Conservation (phyloP, 2,888 invertebrate genomes). For the Tenthredo livida region DNA sequence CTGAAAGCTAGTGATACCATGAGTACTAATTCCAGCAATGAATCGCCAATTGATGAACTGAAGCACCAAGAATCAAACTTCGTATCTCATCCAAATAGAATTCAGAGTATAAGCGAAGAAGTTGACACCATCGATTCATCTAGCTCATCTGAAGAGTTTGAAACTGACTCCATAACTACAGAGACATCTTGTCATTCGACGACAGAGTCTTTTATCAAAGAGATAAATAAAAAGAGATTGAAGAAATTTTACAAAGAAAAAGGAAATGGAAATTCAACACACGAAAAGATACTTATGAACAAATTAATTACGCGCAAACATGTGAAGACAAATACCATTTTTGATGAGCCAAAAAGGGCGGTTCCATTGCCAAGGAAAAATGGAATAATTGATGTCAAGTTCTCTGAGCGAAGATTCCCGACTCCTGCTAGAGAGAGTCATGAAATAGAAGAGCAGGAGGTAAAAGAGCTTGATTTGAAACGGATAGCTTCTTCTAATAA, state of each 20-base stretch:
- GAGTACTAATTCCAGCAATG: background rate
- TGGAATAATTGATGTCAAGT: slow-evolving; percentile 83
- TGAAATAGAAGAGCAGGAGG: slow-evolving; percentile 86
- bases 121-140: slow-evolving; percentile 52
- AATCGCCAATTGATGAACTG: background rate
- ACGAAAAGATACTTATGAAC: slow-evolving; percentile 58
- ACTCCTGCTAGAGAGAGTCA: slow-evolving; percentile 90
- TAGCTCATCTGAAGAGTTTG: slow-evolving; percentile 61
- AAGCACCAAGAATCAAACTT: background rate
- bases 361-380: slow-evolving; percentile 82
- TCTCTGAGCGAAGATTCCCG: slow-evolving; percentile 88
- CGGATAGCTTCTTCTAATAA: background rate
- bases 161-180: slow-evolving; percentile 55
- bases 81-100: background rate
- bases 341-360: slow-evolving; percentile 74
- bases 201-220: slow-evolving; percentile 9
- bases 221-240: slow-evolving; percentile 55
- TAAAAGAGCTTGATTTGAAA: slow-evolving; percentile 61
- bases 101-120: background rate
- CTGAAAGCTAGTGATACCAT: slow-evolving; percentile 70
- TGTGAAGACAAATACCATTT: slow-evolving; percentile 71
- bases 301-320: slow-evolving; percentile 66
- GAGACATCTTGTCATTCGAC: slow-evolving; percentile 5
- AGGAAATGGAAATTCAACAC: slow-evolving; percentile 53
- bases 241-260: slow-evolving; percentile 54